Conservation (phyloP, 2,797 vertebrate species). For the Ficedula albicollis region DNA sequence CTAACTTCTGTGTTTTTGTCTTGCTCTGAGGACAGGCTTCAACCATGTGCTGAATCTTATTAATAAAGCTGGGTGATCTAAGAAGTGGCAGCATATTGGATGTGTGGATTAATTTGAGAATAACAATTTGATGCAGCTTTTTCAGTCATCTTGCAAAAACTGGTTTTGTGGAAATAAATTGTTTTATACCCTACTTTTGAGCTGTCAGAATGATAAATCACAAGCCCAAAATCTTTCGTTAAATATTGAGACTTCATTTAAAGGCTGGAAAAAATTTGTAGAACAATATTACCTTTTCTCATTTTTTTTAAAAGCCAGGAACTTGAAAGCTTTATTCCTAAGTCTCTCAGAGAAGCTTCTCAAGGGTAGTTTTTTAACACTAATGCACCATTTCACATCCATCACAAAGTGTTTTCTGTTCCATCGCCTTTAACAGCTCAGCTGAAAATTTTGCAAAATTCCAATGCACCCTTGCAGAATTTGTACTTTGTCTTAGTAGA, state of each 20-base stretch:
- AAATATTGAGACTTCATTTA: neutral
- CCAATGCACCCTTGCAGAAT: neutral
- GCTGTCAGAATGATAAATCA: neutral
- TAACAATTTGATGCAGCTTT: neutral
- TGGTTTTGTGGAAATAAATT: neutral
- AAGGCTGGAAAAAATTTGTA: neutral
- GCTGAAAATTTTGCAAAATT: neutral
- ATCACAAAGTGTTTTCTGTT: neutral
- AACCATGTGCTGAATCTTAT: neutral
- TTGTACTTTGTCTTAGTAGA: neutral
- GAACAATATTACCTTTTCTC: neutral
- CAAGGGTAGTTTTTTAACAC: neutral
- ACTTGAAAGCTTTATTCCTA: neutral
- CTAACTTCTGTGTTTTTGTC: neutral
- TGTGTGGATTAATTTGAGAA: constrained; percentile 6
- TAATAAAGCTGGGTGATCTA: neutral
- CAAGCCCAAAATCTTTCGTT: neutral
- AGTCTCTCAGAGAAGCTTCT: neutral
- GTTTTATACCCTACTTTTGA: neutral
- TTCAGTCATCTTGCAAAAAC: neutral
- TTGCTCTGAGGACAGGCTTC: neutral
- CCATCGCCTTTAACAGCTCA: neutral
- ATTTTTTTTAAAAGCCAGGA: neutral
- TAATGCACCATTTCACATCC: neutral
- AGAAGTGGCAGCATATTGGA: neutral